Evolutionary conservation across 1,140 invertebrate species (phyloP).

Genomic region (Archivesica marissinica): DNA sequence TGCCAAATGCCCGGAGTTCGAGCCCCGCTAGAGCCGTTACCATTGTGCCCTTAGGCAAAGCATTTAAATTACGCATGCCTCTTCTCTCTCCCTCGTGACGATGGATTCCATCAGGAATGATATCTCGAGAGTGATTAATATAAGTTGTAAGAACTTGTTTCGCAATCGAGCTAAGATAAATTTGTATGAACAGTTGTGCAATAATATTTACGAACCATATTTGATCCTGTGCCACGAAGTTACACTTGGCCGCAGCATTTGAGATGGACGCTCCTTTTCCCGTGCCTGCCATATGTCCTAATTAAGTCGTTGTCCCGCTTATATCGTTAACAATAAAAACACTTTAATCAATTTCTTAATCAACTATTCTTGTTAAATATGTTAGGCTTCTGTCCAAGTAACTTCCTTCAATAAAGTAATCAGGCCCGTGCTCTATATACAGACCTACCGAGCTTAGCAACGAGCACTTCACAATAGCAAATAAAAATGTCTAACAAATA

Average conservation of each 20-base stretch:
- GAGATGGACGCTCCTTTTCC: neutral
- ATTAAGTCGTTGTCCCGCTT: neutral
- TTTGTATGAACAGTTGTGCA: too few species aligned
- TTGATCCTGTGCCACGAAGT: conserved; percentile 60
- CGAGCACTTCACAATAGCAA: conserved; percentile 31
- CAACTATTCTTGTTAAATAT: neutral
- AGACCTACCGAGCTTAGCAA: conserved; percentile 30
- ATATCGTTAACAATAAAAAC: neutral
- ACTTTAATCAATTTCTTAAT: neutral
- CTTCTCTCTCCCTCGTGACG: too few species aligned
- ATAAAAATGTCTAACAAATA: conserved; percentile 16
- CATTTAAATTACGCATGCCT: too few species aligned
- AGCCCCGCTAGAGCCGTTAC: too few species aligned
- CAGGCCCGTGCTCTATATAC: neutral
- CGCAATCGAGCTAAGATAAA: too few species aligned
- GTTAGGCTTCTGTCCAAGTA: neutral
- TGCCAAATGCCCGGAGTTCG: too few species aligned
- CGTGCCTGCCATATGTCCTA: conserved; percentile 30
- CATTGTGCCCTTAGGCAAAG: too few species aligned
- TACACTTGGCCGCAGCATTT: conserved; percentile 56
- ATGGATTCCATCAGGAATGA: too few species aligned
- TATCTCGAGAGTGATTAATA: too few species aligned
- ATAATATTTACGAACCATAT: conserved; percentile 61
- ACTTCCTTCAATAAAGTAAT: conserved; percentile 8
- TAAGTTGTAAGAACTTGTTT: too few species aligned